Conservation (phyloP, 1,140 invertebrate species). For the Tenebrio molitor region DNA sequence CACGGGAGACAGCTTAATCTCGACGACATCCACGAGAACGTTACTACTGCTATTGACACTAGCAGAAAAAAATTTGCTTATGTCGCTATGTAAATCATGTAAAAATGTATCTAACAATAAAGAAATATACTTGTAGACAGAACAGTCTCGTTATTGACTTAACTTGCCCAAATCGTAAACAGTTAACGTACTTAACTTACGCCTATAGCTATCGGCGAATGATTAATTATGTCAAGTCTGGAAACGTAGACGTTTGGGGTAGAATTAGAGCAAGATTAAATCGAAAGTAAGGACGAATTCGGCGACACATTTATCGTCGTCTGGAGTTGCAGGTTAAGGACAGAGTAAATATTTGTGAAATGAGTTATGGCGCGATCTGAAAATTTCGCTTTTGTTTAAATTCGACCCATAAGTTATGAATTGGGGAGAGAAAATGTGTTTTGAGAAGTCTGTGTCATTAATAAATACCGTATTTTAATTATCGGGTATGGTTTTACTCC, state of each 20-base stretch:
- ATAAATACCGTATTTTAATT: slow-evolving; percentile 51
- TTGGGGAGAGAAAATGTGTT: neutral
- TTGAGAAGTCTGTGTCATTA: slow-evolving; percentile 15
- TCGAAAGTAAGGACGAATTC: slow-evolving; percentile 18
- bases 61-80: slow-evolving; percentile 55
- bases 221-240: neutral
- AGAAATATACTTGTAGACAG: slow-evolving; percentile 8
- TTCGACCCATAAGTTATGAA: slow-evolving; percentile 5
- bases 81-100: slow-evolving; percentile 57
- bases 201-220: no score
- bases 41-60: slow-evolving; percentile 56
- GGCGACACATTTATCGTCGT: neutral
- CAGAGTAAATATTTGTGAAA: slow-evolving; percentile 7
- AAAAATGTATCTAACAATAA: slow-evolving; percentile 29
- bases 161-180: neutral
- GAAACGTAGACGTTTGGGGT: neutral
- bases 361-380: slow-evolving; percentile 7
- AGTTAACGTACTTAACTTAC: no score
- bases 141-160: no score
- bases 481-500: slow-evolving; percentile 42
- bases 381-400: slow-evolving; percentile 37
- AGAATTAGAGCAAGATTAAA: neutral
- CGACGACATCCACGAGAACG: slow-evolving; percentile 57
- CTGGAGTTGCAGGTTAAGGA: neutral
- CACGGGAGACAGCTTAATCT: slow-evolving; percentile 38